Base-by-base conservation (phyloP, 2,113 vertebrate species). In the Cynopterus brachyotis region DNA sequence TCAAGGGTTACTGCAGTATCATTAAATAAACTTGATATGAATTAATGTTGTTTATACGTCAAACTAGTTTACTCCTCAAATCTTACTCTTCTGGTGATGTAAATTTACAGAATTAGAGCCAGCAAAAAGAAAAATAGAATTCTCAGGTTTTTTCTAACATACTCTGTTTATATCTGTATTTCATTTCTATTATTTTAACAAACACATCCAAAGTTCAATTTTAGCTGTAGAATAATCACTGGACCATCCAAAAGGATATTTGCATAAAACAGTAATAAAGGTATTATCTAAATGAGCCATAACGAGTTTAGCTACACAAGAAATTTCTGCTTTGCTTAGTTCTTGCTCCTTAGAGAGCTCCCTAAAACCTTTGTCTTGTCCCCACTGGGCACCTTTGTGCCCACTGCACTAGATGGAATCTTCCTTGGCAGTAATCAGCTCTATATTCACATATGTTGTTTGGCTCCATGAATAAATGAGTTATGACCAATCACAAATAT, bases 101-200 rank as follows among this genome's bases (percentile, higher is more conserved):
- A 97, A 98, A 98, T 97, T 96, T 96, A 98, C 81, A 93, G 92
- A 96, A 97, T 89, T 89, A 83, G 70, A 96, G 94, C 87, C 95
- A 98, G 91, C 55, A 96, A 97, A 97, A 98, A 42, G 7, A 47
- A 50, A 97, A 98, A 98, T 85, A 97, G 96, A 98, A 94, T 97
- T 98, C 97, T 76, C 97, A 50, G 17, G 32, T 78, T 62, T 94
- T 82, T 32, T 94, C 9, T 66, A 80, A 96, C 6, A 84, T 70
- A 93, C 22, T 11, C 87, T 89, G 73, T 55, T 95, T 66, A 26
- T 16, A 28, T 67, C 35, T 96, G 45, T 96, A 15, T 81, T 95
- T 96, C 72, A 87, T 88, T 97, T 91, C 42, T 89, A 89, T 89
- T 95, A 85, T 86, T 93, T 95, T 94, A 89, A 87, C 78, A 96